Evolutionary conservation across 2,797 vertebrate genomes (phyloP).

Genomic region (Enteromius treurensis): DNA sequence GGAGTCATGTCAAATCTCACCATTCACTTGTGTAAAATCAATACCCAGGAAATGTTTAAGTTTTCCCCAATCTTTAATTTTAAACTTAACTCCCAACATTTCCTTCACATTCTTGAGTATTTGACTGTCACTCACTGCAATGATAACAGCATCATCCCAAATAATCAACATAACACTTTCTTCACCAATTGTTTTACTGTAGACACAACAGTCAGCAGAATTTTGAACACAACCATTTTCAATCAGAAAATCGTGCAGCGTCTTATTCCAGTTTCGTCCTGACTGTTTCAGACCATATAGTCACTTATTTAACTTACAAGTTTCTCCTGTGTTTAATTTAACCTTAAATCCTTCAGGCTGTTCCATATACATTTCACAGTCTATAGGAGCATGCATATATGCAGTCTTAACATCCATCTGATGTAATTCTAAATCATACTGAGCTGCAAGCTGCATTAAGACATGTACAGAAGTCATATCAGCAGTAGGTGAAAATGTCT

Average conservation of each 20-base stretch:
- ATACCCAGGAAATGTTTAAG: not conserved
- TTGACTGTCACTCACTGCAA: not conserved
- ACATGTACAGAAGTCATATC: constrained; percentile 21
- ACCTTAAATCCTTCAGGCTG: constrained; percentile 25
- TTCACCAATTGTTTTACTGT: not conserved
- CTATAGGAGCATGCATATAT: constrained; percentile 39
- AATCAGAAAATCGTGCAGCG: not conserved
- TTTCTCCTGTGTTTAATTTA: not conserved
- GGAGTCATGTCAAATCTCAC: too few relatives aligned
- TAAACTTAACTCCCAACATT: not conserved
- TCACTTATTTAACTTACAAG: not conserved
- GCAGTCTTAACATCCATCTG: constrained; percentile 49
- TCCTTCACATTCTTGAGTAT: not conserved
- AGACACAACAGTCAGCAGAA: not conserved
- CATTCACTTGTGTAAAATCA: too few relatives aligned
- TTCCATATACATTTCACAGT: constrained; percentile 43
- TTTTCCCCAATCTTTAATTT: not conserved
- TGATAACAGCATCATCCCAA: constrained; percentile 10
- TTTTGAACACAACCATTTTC: not conserved
- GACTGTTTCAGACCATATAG: not conserved
- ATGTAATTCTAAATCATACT: constrained; percentile 26
- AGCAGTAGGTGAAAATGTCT: constrained; percentile 30
- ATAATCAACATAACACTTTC: not conserved
- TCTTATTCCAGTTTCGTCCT: not conserved
- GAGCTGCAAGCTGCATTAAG: constrained; percentile 32